Base-by-base conservation (phyloP, 2,113 vertebrate genomes). In the Amazona vittata region DNA sequence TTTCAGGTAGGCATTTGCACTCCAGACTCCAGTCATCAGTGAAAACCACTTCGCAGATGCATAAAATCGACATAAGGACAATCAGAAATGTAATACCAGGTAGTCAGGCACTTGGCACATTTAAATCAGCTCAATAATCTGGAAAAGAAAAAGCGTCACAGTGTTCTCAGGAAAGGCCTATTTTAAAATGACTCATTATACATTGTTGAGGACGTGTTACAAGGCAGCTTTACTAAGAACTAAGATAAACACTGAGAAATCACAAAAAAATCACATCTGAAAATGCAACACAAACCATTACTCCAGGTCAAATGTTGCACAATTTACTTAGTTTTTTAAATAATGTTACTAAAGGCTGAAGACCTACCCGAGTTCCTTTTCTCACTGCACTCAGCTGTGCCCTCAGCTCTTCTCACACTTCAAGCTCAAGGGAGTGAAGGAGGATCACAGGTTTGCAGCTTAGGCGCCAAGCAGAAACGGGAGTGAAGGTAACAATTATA, bases 1-100 rank as follows among this genome's bases (percentile, higher is more conserved):
- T 79, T 83, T 73, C 65, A 64, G 84, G 83, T 55, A 76, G 81
- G 41, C 15, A 57, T 73, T 91, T 93, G 71, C 75, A 83, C 83
- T 95, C 59, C 92, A 75, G 65, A n/a, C 44, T 64, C 79, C 21
- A 95, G 39, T 84, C 89, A 94, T 76, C 95, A 92, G 70, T 46
- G 28, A 62, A 73, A 94, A 52, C 76, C 80, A 69, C 86, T 89
- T 87, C 31, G 86, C 86, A 82, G n/a, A 49, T 59, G 67, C 53
- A 86, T 59, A 69, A 93, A 93, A 74, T n/a, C 0, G 5, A 75
- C 65, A 79, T 19, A 57, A 92, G 89, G 77, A 62, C 80, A 85
- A 82, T 63, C 73, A 50, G 31, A 93, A 73, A 6, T 16, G 41
- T 65, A 71, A 21, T 25, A 83, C 62, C 67, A 53, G 44, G 57